These are phyloP conservation scores for Danaus chrysippus DNA, from an alignment of 2,888 invertebrate genomes.

Conservation along the genomic window DNA sequence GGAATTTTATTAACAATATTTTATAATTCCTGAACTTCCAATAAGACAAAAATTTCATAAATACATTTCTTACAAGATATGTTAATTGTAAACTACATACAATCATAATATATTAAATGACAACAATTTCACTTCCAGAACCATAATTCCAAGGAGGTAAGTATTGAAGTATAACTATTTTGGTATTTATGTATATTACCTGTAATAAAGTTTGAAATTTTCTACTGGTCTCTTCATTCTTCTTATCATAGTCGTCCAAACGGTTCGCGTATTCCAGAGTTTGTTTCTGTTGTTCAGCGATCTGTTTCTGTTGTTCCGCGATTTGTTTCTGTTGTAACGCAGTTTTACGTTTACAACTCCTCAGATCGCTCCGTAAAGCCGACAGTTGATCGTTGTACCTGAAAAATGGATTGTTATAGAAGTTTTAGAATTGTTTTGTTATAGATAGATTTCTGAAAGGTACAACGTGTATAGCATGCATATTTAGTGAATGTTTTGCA, in stretches of 20 bases:
- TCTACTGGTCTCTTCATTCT: conserved; percentile 92
- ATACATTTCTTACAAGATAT: too few species aligned
- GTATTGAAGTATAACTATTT: neutral
- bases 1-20: too few species aligned
- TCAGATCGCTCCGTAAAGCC: conserved; percentile 87
- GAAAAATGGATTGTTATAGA: conserved; percentile 10
- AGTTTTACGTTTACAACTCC: conserved; percentile 89
- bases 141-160: too few species aligned
- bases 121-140: too few species aligned
- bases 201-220: conserved; percentile 93
- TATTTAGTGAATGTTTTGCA: too few species aligned
- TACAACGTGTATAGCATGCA: too few species aligned
- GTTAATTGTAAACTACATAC: too few species aligned
- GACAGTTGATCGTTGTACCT: conserved; percentile 91
- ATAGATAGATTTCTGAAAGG: too few species aligned
- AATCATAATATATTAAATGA: too few species aligned
- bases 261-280: conserved; percentile 89
- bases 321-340: conserved; percentile 92
- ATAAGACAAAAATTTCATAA: too few species aligned
- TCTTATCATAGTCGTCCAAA: conserved; percentile 94
- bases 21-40: too few species aligned
- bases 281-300: conserved; percentile 87
- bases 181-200: conserved; percentile 63
- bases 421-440: too few species aligned
- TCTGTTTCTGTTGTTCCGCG: conserved; percentile 85